Evolutionary conservation across 2,113 vertebrate species (phyloP).

Genomic region (Takifugu flavidus): DNA sequence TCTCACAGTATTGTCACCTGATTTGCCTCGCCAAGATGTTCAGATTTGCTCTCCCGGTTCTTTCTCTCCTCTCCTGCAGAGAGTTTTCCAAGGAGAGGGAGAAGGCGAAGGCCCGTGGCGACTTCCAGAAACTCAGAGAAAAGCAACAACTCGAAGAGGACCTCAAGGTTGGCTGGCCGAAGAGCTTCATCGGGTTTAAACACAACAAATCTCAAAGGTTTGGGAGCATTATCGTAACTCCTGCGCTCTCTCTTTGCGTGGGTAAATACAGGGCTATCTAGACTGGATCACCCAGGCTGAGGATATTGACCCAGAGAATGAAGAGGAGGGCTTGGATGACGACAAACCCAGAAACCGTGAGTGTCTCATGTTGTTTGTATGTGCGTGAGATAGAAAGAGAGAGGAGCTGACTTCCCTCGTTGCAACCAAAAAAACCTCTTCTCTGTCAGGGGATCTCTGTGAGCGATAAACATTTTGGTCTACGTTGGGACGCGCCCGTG

Average conservation of each 20-base stretch:
- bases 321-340: constrained; percentile 95
- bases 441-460: too few species aligned
- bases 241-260: constrained; percentile 2
- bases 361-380: constrained; percentile 14
- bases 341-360: constrained; percentile 97
- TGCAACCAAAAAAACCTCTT: too few species aligned
- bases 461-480: too few species aligned
- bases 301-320: constrained; percentile 98
- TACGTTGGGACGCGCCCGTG: too few species aligned
- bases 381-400: not conserved
- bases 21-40: constrained; percentile 44
- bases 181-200: not conserved
- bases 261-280: constrained; percentile 80
- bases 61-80: constrained; percentile 67
- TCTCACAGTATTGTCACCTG: constrained; percentile 3
- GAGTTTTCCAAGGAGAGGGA: constrained; percentile 99
- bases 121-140: constrained; percentile 96
- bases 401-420: too few species aligned
- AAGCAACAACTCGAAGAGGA: constrained; percentile 98
- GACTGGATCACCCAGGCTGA: constrained; percentile 99
- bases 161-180: constrained; percentile 75
- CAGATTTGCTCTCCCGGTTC: constrained; percentile 46
- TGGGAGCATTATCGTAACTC: not conserved
- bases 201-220: not conserved
- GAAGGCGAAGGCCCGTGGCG: constrained; percentile 95